These are phyloP conservation scores for Lepisosteus oculatus DNA, from an alignment of 2,113 vertebrate genomes.

Conservation along the genomic window DNA sequence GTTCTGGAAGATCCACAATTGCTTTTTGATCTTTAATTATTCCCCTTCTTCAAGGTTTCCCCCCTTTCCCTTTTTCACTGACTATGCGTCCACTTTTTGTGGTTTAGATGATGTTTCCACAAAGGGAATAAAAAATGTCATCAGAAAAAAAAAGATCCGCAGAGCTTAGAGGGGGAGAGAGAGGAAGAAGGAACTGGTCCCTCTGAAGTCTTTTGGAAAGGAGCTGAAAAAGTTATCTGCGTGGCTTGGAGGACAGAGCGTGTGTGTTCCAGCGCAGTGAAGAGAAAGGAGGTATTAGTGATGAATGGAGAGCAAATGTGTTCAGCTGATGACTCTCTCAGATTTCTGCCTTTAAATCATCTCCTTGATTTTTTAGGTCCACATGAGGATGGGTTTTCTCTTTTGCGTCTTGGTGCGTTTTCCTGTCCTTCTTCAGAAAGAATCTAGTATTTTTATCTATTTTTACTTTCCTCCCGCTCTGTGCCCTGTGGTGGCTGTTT, in stretches of 20 bases:
- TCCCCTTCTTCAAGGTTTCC: neutral
- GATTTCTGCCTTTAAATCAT: neutral
- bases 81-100: neutral
- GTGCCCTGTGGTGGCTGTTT: constrained; percentile 6
- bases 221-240: neutral
- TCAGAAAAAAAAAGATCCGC: neutral
- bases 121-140: neutral
- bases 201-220: neutral
- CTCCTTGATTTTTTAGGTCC: too few relatives aligned
- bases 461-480: neutral
- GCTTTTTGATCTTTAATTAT: constrained; percentile 18
- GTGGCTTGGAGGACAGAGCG: neutral
- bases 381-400: too few relatives aligned
- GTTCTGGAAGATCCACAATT: too few relatives aligned
- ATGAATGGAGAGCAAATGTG: too few relatives aligned
- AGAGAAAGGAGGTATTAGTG: too few relatives aligned
- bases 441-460: too few relatives aligned
- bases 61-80: constrained; percentile 32
- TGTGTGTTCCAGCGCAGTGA: too few relatives aligned
- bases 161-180: neutral
- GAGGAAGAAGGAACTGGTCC: neutral
- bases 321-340: too few relatives aligned
- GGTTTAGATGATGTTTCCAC: neutral
- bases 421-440: too few relatives aligned
- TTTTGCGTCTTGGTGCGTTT: too few relatives aligned